Evolutionary conservation across 1,140 invertebrate species (phyloP), one percentile per base, ranked within the genome.

Genomic region (Nephila pilipes): DNA sequence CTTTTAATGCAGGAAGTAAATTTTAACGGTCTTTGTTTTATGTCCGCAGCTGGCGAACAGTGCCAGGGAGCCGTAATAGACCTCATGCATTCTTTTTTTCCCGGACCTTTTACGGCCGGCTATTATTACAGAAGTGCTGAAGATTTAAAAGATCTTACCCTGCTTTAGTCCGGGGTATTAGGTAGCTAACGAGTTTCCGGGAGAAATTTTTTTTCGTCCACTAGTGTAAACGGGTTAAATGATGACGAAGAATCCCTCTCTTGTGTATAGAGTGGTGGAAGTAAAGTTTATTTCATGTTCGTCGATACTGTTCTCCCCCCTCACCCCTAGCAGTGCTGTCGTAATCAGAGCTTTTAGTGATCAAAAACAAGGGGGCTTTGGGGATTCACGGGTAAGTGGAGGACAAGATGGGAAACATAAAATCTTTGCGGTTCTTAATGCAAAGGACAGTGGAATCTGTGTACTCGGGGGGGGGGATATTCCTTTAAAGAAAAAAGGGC

Each of bases 11-110:
- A n/a, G 36, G 90, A 25, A 85, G 90, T 92, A 92, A 92, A 92
- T 92, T 92, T 92, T 92, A 92, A 92, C 90, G 90, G 90, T 85
- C 90, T 92, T 92, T 85, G 90, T 92, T 92, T 92, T 92, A 92
- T 92, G 90, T 57, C 90, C 38, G 79, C 81, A 92, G 83, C 80
- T 85, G 80, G 90, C 58, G 32, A 22, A 69, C 29, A 25, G 6
- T 69, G 22, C 29, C 22, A 69, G 29, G 22, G 29, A 29, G 29
- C 22, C 20, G 79, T 81, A 81, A 81, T 54, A 36, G 79, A 46
- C 46, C 79, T n/a, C 32, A 3, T 46, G 36, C 79, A 14, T 55
- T 60, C 54, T 16, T 83, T 83, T 83, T 63, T 57, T 10, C 18
- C 69, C 57, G 75, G 55, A 16, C 46, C 81, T 92, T 92, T 92